Evolutionary conservation across 2,888 invertebrate species (phyloP), one percentile per base, ranked within the genome.

Genomic region (Sthenelais limicola): DNA sequence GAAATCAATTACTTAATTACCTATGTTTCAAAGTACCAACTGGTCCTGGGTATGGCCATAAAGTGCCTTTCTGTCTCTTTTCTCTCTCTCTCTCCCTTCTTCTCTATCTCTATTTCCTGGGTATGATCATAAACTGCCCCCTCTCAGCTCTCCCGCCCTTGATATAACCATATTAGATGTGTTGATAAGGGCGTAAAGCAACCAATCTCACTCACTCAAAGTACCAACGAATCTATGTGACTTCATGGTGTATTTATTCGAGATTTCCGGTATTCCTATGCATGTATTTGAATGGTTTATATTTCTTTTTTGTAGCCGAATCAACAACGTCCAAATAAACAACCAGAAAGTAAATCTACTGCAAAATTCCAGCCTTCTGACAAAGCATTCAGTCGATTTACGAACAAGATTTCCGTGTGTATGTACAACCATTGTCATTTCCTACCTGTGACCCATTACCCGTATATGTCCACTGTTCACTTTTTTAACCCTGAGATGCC

Each of bases 381-480:
- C 74, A 95, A 96, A 82, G 84, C 94, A 0, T 92, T 94, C 75
- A 92, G 92, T 76, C 94, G 92, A 83, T 95, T 92, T 84, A 89
- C 92, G 0, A 91, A 93, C 78, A 94, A 93, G 89, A 94, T 96
- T 32, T 95, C 94, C 88, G 91, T 95, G 0, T 94, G 83, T 83
- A 74, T 78, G 83, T 77, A 24, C 5, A 43, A 43, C 43, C 43
- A 43, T 18, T 12, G 43, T 43, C 18, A 12, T 43, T 43, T 43
- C 43, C 18, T 43, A 43, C 18, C 43, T 12, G 18, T 12, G 9
- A 43, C 43, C 43, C 9, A 43, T 43, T 18, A 18, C 9, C 9
- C 9, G 12, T 43, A 43, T 43, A 43, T 12, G 9, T 43, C 9
- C 18, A 43, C 43, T 43, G n/a, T n/a, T n/a, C n/a, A n/a, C n/a